phyloP scores from a whole-genome alignment of 2,888 invertebrate genomes.

The Drosophila falleni region DNA sequence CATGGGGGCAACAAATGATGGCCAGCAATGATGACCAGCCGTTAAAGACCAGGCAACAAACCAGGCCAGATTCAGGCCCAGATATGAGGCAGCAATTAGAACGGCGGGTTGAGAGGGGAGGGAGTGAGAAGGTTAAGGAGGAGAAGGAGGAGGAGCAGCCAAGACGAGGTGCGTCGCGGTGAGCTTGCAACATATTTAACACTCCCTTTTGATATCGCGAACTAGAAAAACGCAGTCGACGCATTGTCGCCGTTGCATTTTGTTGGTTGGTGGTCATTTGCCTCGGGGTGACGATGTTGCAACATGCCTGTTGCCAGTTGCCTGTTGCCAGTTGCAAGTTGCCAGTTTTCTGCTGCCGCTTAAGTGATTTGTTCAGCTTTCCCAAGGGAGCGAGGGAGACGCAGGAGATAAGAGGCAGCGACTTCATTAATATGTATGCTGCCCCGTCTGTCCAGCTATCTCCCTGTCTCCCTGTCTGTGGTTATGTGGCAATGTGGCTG shows the following conservation, averaged over 20 bases:
- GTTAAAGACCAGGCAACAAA: slow-evolving; percentile 64
- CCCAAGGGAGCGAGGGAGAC: slow-evolving; percentile 41
- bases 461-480: slow-evolving; percentile 7
- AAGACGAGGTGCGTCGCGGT: slow-evolving; percentile 11
- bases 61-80: slow-evolving; percentile 65
- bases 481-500: slow-evolving; percentile 32
- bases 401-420: slow-evolving; percentile 19
- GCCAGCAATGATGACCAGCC: slow-evolving; percentile 61
- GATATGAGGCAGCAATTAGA: slow-evolving; percentile 39
- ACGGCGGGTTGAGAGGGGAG: slow-evolving; percentile 26
- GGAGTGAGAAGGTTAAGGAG: slow-evolving; percentile 27
- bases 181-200: slow-evolving; percentile 77
- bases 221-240: slow-evolving; percentile 69
- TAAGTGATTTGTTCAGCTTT: slow-evolving; percentile 79
- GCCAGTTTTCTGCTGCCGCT: slow-evolving; percentile 51
- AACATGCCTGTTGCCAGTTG: slow-evolving; percentile 44
- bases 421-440: slow-evolving; percentile 77
- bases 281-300: slow-evolving; percentile 62
- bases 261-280: slow-evolving; percentile 77
- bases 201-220: slow-evolving; percentile 73
- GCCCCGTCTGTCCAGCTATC: slow-evolving; percentile 17
- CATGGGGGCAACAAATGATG: slow-evolving; percentile 46
- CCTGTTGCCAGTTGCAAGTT: slow-evolving; percentile 18
- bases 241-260: slow-evolving; percentile 58
- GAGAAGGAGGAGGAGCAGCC: slow-evolving; percentile 25